Base-by-base conservation (phyloP, 2,888 invertebrate species). In the Pristionchus japonicus region DNA sequence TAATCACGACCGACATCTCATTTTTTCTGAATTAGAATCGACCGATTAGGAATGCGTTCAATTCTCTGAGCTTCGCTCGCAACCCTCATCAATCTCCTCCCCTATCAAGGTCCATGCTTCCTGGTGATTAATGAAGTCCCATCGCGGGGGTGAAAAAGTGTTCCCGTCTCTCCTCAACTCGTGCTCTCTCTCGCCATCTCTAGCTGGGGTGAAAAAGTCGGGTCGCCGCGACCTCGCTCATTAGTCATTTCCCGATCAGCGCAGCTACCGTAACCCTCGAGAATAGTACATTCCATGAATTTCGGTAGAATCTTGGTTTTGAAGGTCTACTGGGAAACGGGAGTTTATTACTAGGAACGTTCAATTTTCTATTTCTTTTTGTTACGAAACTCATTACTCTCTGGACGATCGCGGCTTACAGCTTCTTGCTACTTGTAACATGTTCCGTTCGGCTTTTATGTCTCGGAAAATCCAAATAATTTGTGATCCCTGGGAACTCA, bases 81-180 rank as follows among this genome's bases (percentile, higher is more conserved):
- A 64, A 17, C n/a, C 3, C 37, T 40, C 27, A 47, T 77, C 47
- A 77, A 77, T 77, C 27, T 77, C 27, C 67, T 64, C 74, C 74
- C n/a, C 40, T 15, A n/a, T 77, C 77, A 77, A 77, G 77, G 77
- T 43, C 77, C 43, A 77, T 47, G 77, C 43, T 77, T n/a, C 43
- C 11, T 40, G 1, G 23, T 77, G 47, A 77, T 77, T 77, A 17
- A 77, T 77, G 40, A 77, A 43, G 37, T 70, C 43, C 43, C 47
- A 47, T 43, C n/a, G 34, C 34, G 13, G 3, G 23, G 23, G n/a
- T 3, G 11, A 77, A 77, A 77, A 77, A 70, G 37, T 70, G 57
- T n/a, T 13, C 31, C n/a, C n/a, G n/a, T n/a, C n/a, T n/a, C n/a
- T n/a, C n/a, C n/a, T n/a, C n/a, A n/a, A n/a, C n/a, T n/a, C n/a